phyloP scores from a whole-genome alignment of 2,113 vertebrate genomes.

The Labeo rohita region DNA sequence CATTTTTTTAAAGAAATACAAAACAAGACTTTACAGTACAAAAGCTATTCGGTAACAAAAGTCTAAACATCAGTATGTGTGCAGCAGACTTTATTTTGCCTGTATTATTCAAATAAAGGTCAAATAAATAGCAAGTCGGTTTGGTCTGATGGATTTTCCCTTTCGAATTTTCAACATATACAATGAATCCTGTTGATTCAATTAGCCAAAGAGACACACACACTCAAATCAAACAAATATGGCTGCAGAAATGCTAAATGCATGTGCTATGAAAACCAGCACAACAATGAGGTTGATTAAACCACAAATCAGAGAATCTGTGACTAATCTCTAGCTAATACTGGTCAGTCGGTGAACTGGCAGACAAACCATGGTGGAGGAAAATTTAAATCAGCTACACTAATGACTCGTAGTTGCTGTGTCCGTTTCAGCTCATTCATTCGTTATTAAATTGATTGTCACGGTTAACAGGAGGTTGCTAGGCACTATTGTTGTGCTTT shows the following conservation, averaged over 20 bases:
- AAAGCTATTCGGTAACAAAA: neutral
- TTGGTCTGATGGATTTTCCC: too few relatives aligned
- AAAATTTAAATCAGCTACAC: neutral
- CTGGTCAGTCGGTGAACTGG: neutral
- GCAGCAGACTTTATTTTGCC: too few relatives aligned
- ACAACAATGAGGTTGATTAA: neutral
- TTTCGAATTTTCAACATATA: neutral
- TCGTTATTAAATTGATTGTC: conserved; percentile 32
- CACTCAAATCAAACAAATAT: neutral
- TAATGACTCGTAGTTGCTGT: conserved; percentile 3
- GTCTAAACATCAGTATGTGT: too few relatives aligned
- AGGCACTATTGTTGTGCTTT: conserved; percentile 18
- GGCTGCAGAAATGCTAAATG: neutral
- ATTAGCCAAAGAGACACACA: neutral
- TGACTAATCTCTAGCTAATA: neutral
- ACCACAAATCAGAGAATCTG: neutral
- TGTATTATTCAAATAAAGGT: too few relatives aligned
- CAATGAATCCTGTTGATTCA: neutral
- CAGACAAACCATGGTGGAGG: neutral
- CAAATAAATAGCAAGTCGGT: too few relatives aligned
- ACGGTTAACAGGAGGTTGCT: conserved; percentile 14
- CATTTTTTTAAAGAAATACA: neutral
- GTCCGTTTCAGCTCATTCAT: conserved; percentile 2
- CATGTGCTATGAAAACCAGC: neutral
- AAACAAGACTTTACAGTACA: neutral